Evolutionary conservation across 2,113 vertebrate genomes (phyloP).

Genomic region (Crotalus viridis): DNA sequence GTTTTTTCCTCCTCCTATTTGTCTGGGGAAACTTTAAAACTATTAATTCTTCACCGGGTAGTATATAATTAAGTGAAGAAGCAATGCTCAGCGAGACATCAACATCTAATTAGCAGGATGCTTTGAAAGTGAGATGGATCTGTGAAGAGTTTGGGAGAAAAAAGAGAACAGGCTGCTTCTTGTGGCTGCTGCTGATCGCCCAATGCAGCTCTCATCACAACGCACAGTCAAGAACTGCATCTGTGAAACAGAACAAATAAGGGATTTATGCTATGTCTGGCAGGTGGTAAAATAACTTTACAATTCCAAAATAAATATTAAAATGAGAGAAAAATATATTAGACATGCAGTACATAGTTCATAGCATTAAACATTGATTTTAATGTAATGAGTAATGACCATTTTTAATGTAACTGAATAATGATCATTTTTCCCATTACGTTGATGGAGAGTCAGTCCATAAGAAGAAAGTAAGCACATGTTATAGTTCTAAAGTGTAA

Average conservation of each 20-base stretch:
- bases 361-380: neutral
- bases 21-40: slow-evolving; percentile 12
- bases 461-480: neutral
- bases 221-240: neutral
- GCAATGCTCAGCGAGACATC: fast-evolving
- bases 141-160: neutral
- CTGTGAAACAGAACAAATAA: neutral
- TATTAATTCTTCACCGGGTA: neutral
- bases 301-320: neutral
- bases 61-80: fast-evolving
- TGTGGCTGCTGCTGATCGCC: slow-evolving; percentile 15
- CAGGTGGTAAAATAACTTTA: slow-evolving; percentile 6
- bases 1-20: neutral
- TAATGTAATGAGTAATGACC: neutral
- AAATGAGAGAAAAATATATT: neutral
- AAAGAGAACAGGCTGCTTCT: neutral
- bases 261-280: slow-evolving; percentile 13
- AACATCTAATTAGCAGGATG: fast-evolving
- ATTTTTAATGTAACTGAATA: neutral
- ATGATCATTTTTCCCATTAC: neutral
- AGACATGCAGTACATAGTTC: neutral
- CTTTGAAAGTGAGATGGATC: neutral
- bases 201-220: slow-evolving; percentile 1
- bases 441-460: neutral
- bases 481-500: neutral